Evolutionary conservation across 2,113 vertebrate species (phyloP).

Genomic region (Morphnarchus princeps): DNA sequence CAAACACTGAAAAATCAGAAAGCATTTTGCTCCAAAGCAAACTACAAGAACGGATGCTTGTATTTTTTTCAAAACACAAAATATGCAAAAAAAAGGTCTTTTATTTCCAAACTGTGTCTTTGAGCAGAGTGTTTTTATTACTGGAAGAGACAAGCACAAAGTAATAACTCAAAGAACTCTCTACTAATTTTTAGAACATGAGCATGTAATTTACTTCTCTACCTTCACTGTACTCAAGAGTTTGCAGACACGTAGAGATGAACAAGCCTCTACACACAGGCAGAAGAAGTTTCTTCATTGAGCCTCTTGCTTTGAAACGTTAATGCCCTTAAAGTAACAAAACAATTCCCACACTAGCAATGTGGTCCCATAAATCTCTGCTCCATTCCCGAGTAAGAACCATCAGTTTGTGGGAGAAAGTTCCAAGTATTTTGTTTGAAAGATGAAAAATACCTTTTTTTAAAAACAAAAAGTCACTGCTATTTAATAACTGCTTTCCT

Average conservation of each 20-base stretch:
- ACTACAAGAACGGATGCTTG: not conserved
- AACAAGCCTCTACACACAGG: not conserved
- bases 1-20: not conserved
- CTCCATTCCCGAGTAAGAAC: not conserved
- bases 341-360: not conserved
- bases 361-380: not conserved
- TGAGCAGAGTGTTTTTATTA: not conserved
- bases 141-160: conserved; percentile 24
- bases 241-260: not conserved
- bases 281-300: not conserved
- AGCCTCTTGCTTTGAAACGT: not conserved
- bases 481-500: not conserved
- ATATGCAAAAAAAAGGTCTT: not conserved
- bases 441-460: not conserved
- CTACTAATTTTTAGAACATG: conserved; percentile 23
- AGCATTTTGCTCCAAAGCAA: not conserved
- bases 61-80: not conserved
- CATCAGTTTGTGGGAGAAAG: not conserved
- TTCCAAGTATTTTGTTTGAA: not conserved
- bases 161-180: not conserved
- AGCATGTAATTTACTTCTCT: not conserved
- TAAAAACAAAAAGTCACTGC: not conserved
- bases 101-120: not conserved
- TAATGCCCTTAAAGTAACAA: not conserved
- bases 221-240: not conserved